Evolutionary conservation across 2,888 invertebrate genomes (phyloP).

Genomic region (Drosophila diplacantha): DNA sequence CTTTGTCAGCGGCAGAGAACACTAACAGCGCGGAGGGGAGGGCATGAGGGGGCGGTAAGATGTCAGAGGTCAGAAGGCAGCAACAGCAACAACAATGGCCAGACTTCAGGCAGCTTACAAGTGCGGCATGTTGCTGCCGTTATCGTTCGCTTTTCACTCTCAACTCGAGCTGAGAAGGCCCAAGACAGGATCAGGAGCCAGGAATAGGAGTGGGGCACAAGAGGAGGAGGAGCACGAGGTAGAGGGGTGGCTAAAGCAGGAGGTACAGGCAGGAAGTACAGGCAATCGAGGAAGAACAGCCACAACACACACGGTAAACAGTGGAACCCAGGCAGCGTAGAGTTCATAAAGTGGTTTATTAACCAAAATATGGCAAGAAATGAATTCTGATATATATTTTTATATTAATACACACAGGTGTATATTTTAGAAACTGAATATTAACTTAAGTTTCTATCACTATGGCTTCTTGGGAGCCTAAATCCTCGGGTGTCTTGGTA

Average conservation of each 20-base stretch:
- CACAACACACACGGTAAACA: constrained; percentile 14
- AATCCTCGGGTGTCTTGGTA: no score
- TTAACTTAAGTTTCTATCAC: background rate
- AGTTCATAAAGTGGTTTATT: background rate
- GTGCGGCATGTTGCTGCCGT: constrained; percentile 72
- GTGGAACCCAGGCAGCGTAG: background rate
- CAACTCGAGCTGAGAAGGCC: constrained; percentile 38
- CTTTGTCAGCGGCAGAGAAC: constrained; percentile 52
- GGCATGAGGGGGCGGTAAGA: constrained; percentile 2
- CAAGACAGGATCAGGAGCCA: constrained; percentile 13
- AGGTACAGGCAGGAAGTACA: constrained; percentile 17
- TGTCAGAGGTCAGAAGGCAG: constrained; percentile 10
- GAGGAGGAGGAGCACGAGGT: background rate
- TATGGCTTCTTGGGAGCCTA: background rate
- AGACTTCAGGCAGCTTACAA: constrained; percentile 68
- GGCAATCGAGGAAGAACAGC: constrained; percentile 17
- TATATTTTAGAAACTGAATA: background rate
- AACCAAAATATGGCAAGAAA: background rate
- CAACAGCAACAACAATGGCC: constrained; percentile 53
- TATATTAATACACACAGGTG: background rate
- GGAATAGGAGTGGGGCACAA: constrained; percentile 4
- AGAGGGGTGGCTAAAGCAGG: constrained; percentile 7
- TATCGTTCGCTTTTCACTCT: constrained; percentile 70
- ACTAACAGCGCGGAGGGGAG: background rate
- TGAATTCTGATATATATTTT: background rate